Evolutionary conservation across 64 coral and sea anemone species (phyloP), one percentile per base, ranked within the genome.

Genomic region (Dendrophyllia cribrosa): DNA sequence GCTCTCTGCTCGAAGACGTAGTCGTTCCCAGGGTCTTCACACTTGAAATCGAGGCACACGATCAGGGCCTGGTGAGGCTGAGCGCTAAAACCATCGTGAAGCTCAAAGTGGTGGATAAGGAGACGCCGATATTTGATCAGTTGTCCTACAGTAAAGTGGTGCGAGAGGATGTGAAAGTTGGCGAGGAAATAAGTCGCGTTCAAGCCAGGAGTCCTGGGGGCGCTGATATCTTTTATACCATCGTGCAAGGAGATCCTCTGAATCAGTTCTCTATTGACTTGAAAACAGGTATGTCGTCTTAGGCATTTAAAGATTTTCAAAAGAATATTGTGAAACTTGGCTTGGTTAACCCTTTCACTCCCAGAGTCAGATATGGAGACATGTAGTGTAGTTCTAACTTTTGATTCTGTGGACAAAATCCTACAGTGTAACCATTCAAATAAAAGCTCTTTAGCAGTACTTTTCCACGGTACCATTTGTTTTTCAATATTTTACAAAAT

Each of bases 231-330:
- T 24, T 94, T 8, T 97, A 97, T 60, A 93, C 81, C 45, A 94
- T 97, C 81, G 78, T 93, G 9, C 58, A 75, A n/a, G 95, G 95
- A 7, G 91, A 97, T 46, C 95, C 92, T 13, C 14, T 91, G 10
- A 97, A 97, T 45, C 92, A 97, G 63, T 97, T 97, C 69, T 82
- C 82, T 20, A 82, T 97, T 26, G 95, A 97, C 63, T 91, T 97
- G 6, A 97, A 89, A 9, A 91, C 88, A 87, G 95, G 95, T 97
- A 70, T 62, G 85, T 46, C 34, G 59, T 62, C 2, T 45, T 8
- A 51, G 17, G 44, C 5, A 49, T 19, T 15, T 5, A 14, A 4
- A 5, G 17, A 74, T 13, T 9, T 14, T 74, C 15, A 46, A 46
- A 44, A 12, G 1, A 70, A 34, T 34, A 34, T 34, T 34, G 34